Evolutionary conservation across 2,113 vertebrate genomes (phyloP).

Genomic region (Otolemur garnettii): DNA sequence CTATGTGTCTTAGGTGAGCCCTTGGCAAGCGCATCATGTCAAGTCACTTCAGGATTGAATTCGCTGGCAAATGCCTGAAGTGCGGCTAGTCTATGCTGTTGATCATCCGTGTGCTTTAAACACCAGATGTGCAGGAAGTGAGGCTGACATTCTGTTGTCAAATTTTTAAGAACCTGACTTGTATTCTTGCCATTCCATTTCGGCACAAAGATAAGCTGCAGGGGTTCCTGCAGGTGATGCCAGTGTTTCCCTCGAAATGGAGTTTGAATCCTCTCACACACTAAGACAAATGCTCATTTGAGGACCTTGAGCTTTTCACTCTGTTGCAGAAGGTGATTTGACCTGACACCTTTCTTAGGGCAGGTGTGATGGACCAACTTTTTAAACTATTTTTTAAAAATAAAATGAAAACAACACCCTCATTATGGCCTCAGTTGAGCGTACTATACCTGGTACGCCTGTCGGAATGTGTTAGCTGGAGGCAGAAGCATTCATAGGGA

Average conservation of each 20-base stretch:
- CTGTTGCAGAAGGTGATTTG: background rate
- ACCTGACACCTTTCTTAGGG: background rate
- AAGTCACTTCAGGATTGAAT: constrained; percentile 56
- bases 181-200: constrained; percentile 56
- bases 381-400: constrained; percentile 19
- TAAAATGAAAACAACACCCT: constrained; percentile 36
- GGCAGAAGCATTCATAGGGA: background rate
- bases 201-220: constrained; percentile 53
- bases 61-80: constrained; percentile 52
- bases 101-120: constrained; percentile 69
- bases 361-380: background rate
- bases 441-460: background rate
- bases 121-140: constrained; percentile 74
- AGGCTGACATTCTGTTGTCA: constrained; percentile 57
- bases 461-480: background rate
- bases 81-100: constrained; percentile 31
- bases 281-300: background rate
- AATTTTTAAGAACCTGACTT: constrained; percentile 62
- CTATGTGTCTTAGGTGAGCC: background rate
- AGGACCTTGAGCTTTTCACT: background rate
- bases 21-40: constrained; percentile 34
- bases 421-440: background rate
- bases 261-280: constrained; percentile 7
- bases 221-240: background rate
- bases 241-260: constrained; percentile 27